Conservation (phyloP, 2,797 vertebrate genomes). For the Petrocephalus sullivani region DNA sequence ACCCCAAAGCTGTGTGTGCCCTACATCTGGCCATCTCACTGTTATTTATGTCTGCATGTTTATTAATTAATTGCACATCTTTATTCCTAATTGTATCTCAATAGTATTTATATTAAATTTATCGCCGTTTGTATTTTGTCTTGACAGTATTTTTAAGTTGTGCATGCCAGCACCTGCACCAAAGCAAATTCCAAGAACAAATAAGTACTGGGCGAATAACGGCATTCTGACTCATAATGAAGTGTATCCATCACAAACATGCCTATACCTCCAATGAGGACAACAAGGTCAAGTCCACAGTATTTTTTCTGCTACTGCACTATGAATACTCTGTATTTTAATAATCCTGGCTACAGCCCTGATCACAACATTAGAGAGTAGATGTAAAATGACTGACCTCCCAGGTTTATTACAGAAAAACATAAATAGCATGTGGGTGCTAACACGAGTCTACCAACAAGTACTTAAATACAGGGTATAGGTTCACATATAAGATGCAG, state of each 20-base stretch:
- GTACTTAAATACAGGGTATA: not conserved
- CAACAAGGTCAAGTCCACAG: no score
- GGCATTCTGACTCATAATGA: not conserved
- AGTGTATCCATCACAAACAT: not conserved
- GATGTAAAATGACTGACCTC: not conserved
- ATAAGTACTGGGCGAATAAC: not conserved
- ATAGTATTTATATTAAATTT: not conserved
- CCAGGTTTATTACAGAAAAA: not conserved
- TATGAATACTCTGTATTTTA: no score
- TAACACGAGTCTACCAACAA: not conserved
- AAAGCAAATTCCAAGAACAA: not conserved
- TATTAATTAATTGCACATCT: not conserved
- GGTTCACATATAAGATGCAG: not conserved
- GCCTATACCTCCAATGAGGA: no score
- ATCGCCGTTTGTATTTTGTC: not conserved
- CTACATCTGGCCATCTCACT: not conserved
- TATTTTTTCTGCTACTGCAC: no score
- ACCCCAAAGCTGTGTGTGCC: not conserved
- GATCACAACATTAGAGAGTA: not conserved
- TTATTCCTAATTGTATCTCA: not conserved
- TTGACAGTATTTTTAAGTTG: not conserved
- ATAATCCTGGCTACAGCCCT: no score
- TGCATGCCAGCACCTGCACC: not conserved
- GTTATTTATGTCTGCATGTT: not conserved
- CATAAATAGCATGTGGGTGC: not conserved